phyloP scores from a whole-genome alignment of 2,888 invertebrate genomes.

The Protophormia terraenovae region DNA sequence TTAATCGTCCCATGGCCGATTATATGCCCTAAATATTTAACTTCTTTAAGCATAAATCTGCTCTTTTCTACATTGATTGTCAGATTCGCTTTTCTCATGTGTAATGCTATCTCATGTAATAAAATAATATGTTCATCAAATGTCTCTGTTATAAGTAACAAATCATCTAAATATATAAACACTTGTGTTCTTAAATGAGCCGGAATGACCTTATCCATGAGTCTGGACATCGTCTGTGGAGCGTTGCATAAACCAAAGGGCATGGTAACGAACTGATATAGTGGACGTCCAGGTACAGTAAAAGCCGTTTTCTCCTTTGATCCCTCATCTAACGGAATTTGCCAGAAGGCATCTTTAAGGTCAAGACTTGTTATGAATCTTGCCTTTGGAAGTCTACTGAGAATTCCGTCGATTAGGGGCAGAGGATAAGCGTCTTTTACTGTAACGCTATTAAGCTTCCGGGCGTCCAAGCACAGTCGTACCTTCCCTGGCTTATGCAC shows the following conservation, averaged over 20 bases:
- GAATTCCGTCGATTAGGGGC: neutral
- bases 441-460: neutral
- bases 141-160: conserved; percentile 24
- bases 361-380: conserved; percentile 26
- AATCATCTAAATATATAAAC: conserved; percentile 16
- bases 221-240: conserved; percentile 9
- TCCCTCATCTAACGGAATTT: neutral
- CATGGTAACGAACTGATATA: neutral
- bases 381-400: conserved; percentile 12
- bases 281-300: neutral
- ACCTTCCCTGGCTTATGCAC: conserved; percentile 30
- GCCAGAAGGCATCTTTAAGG: conserved; percentile 9
- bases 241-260: conserved; percentile 4
- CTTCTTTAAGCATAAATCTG: neutral
- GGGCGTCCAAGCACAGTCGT: conserved; percentile 25
- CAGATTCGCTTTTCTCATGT: neutral
- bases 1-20: neutral
- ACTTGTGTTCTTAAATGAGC: neutral
- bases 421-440: conserved; percentile 1
- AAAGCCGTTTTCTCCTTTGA: conserved; percentile 27
- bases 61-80: neutral
- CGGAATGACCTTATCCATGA: conserved; percentile 10
- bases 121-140: conserved; percentile 31
- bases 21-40: neutral
- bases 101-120: neutral